phyloP scores from a whole-genome alignment of 2,888 invertebrate genomes.

The Thera britannica region DNA sequence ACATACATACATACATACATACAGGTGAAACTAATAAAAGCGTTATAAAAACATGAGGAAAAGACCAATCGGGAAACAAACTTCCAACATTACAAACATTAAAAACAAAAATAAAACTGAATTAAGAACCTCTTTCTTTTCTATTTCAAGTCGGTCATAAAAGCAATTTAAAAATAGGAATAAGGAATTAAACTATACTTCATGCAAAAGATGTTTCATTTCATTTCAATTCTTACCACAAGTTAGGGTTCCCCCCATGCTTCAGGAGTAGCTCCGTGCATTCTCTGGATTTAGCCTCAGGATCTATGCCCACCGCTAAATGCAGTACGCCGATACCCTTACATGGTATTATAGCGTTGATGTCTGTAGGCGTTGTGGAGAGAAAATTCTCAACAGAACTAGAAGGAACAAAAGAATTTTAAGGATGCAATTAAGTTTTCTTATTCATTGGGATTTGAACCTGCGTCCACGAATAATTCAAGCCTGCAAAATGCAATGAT shows the following conservation, averaged over 20 bases:
- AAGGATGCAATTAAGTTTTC: conserved; percentile 1
- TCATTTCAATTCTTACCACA: conserved; percentile 74
- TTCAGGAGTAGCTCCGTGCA: conserved; percentile 88
- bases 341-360: conserved; percentile 88
- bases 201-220: too few relatives aligned
- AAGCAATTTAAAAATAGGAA: too few relatives aligned
- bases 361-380: conserved; percentile 82
- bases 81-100: too few relatives aligned
- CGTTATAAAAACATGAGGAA: too few relatives aligned
- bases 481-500: not conserved
- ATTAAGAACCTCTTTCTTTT: too few relatives aligned
- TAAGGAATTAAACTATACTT: too few relatives aligned
- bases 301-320: conserved; percentile 89
- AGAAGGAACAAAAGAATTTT: conserved; percentile 49
- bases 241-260: conserved; percentile 90
- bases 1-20: too few relatives aligned
- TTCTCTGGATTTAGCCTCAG: conserved; percentile 85
- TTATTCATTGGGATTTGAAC: not conserved
- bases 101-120: too few relatives aligned
- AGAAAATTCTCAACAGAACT: conserved; percentile 73
- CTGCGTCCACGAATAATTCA: not conserved
- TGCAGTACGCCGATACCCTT: conserved; percentile 91
- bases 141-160: too few relatives aligned
- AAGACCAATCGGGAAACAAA: too few relatives aligned
- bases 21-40: too few relatives aligned